These are phyloP conservation scores for Metopia argyrocephala DNA, from an alignment of 2,888 invertebrate genomes.

Conservation along the genomic window DNA sequence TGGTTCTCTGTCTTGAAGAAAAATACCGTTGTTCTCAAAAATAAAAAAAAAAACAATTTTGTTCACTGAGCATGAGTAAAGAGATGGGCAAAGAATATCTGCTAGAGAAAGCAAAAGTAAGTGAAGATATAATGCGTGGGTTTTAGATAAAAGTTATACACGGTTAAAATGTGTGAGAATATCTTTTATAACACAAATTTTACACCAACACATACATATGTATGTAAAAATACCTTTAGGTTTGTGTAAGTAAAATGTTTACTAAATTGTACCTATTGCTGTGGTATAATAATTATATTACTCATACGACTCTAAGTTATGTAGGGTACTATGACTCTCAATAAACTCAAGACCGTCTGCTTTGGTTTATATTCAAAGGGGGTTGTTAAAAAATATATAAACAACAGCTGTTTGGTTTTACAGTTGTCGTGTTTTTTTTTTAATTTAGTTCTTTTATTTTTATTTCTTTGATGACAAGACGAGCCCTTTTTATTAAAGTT, in stretches of 20 bases:
- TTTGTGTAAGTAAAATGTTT: neutral
- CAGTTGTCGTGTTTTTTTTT: constrained; percentile 4
- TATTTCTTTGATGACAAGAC: constrained; percentile 13
- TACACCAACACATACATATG: neutral
- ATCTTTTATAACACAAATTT: neutral
- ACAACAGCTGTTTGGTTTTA: constrained; percentile 41
- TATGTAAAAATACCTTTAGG: too few relatives aligned
- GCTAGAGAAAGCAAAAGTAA: neutral
- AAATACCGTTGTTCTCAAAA: constrained; percentile 24
- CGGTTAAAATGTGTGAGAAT: neutral
- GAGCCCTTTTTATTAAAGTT: constrained; percentile 42
- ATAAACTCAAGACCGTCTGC: too few relatives aligned
- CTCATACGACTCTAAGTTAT: constrained; percentile 4
- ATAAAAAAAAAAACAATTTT: too few relatives aligned
- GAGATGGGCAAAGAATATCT: constrained; percentile 1
- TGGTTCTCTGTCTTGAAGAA: neutral
- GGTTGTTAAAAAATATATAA: neutral
- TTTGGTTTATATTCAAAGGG: constrained; percentile 18
- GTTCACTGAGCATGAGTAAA: constrained; percentile 33
- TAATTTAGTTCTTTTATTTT: neutral
- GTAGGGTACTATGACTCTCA: constrained; percentile 42
- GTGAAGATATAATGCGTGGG: constrained; percentile 17
- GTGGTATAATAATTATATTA: neutral
- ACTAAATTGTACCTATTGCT: neutral
- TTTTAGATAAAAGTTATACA: neutral